These are phyloP conservation scores for Drosophila orena DNA, from an alignment of 1,140 invertebrate genomes.

Conservation along the genomic window DNA sequence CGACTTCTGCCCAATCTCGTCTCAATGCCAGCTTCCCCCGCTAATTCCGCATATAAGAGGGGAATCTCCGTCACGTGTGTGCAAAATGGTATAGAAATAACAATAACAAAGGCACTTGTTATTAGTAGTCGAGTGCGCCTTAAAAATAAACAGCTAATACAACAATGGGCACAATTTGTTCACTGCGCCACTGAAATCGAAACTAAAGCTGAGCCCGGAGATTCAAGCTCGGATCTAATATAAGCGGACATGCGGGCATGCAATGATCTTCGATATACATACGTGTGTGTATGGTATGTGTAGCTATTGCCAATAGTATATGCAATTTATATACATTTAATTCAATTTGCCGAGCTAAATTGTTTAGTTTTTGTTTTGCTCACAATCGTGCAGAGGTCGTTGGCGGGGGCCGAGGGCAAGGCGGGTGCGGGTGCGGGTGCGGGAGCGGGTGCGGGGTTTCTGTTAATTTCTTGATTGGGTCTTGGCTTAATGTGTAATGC, in stretches of 20 bases:
- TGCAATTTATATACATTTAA: conserved; percentile 83
- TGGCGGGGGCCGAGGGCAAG: not conserved
- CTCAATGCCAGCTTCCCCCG: conserved; percentile 59
- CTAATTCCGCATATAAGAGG: conserved; percentile 12
- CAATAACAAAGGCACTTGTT: conserved; percentile 58
- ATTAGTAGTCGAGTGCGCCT: conserved; percentile 70
- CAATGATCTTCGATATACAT: conserved; percentile 59
- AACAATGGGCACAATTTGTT: conserved; percentile 79
- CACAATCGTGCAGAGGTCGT: conserved; percentile 73
- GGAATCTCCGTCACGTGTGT: conserved; percentile 34
- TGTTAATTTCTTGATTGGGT: conserved; percentile 56
- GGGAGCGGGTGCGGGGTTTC: conserved; percentile 1
- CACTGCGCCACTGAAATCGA: conserved; percentile 36
- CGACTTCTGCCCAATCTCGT: conserved; percentile 58
- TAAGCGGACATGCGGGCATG: conserved; percentile 78
- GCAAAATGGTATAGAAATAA: conserved; percentile 51
- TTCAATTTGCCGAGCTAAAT: conserved; percentile 79
- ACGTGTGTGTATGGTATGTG: no score
- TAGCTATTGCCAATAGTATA: conserved; percentile 51
- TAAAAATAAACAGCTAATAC: conserved; percentile 76
- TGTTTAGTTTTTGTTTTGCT: conserved; percentile 48
- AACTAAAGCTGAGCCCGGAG: conserved; percentile 6
- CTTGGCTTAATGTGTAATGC: conserved; percentile 45
- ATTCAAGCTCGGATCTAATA: conserved; percentile 63
- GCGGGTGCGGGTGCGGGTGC: not conserved